These are phyloP conservation scores for Zygogramma bicolorata DNA, from an alignment of 2,888 invertebrate genomes.

Conservation along the genomic window DNA sequence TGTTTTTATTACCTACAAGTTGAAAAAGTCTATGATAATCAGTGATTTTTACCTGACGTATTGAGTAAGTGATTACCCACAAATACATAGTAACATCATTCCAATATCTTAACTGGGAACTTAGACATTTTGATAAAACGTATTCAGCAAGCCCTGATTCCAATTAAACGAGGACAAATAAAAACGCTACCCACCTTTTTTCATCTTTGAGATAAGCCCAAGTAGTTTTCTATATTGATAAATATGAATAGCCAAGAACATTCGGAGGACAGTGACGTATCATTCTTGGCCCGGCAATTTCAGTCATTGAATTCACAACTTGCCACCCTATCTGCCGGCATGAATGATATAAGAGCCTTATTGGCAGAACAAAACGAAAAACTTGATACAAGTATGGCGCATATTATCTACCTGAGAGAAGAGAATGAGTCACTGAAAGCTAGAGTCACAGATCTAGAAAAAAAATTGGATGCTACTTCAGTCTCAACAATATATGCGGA, in stretches of 20 bases:
- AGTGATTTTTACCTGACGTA: slow-evolving; percentile 9
- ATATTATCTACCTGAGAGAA: neutral
- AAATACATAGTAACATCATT: slow-evolving; percentile 7
- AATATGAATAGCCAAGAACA: no score
- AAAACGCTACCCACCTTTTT: slow-evolving; percentile 2
- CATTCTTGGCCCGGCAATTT: no score
- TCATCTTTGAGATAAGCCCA: neutral
- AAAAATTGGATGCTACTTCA: slow-evolving; percentile 2
- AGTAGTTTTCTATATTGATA: neutral
- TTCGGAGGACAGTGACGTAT: no score
- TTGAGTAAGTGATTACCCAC: slow-evolving; percentile 1
- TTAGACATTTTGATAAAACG: slow-evolving; percentile 10
- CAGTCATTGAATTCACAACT: slow-evolving; percentile 9
- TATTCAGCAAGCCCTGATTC: neutral
- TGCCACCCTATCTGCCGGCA: neutral
- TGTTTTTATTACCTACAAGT: neutral
- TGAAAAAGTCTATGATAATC: neutral
- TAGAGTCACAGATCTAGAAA: no score
- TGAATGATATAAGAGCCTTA: slow-evolving; percentile 5
- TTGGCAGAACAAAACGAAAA: neutral
- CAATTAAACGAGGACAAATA: neutral
- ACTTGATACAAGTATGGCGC: neutral
- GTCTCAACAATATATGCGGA: neutral
- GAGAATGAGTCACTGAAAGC: neutral
- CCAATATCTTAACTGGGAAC: slow-evolving; percentile 12